Evolutionary conservation across 2,888 invertebrate species (phyloP).

Genomic region (Parnassius apollo): DNA sequence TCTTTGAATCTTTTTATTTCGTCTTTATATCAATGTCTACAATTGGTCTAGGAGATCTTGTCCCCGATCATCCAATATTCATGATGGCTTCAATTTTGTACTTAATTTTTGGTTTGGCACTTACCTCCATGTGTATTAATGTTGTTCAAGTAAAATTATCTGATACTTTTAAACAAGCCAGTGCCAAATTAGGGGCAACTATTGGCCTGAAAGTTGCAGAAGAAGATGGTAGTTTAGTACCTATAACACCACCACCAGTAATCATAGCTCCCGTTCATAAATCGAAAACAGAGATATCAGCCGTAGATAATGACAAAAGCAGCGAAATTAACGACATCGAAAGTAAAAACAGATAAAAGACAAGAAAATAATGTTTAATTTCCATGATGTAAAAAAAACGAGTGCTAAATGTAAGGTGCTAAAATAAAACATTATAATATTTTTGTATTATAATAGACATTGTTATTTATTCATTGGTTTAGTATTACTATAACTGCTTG

Average conservation of each 20-base stretch:
- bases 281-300: constrained; percentile 41
- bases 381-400: neutral
- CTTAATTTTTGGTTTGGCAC: constrained; percentile 94
- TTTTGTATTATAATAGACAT: constrained; percentile 39
- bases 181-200: constrained; percentile 91
- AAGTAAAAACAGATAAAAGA: constrained; percentile 57
- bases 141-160: constrained; percentile 93
- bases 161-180: constrained; percentile 91
- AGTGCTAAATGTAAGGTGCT: constrained; percentile 26
- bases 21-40: constrained; percentile 98
- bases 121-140: constrained; percentile 98
- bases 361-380: neutral
- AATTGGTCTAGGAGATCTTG: constrained; percentile 97
- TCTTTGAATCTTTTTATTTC: constrained; percentile 97
- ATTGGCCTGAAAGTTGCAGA: constrained; percentile 88
- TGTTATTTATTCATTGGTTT: constrained; percentile 43
- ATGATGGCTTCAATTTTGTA: constrained; percentile 97
- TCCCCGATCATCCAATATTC: constrained; percentile 92
- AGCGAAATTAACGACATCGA: constrained; percentile 49
- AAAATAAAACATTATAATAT: constrained; percentile 27
- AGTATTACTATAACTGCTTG: constrained; percentile 38
- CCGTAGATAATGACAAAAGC: constrained; percentile 42
- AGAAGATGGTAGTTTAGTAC: constrained; percentile 82
- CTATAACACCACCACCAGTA: constrained; percentile 64
- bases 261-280: constrained; percentile 72